phyloP scores from a whole-genome alignment of 1,140 invertebrate species.

The Drosophila melanica region DNA sequence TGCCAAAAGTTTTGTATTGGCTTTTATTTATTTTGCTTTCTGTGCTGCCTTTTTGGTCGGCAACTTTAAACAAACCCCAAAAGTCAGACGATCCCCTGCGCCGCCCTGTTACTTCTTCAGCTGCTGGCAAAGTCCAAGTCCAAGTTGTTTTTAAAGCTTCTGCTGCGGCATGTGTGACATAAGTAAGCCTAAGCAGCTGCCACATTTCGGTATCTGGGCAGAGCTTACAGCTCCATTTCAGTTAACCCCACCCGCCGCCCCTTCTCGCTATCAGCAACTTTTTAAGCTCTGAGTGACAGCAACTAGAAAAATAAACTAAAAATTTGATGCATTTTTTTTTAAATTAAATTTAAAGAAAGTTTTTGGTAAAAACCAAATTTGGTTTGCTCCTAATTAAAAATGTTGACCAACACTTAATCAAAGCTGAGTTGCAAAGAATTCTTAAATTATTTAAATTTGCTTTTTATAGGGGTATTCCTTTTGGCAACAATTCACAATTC shows the following conservation, averaged over 20 bases:
- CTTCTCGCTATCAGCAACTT: slow-evolving; percentile 5
- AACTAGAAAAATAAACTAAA: background rate
- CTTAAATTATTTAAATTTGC: too few relatives aligned
- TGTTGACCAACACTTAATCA: too few relatives aligned
- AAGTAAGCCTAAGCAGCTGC: slow-evolving; percentile 74
- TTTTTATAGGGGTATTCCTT: too few relatives aligned
- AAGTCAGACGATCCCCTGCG: slow-evolving; percentile 36
- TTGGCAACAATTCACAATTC: too few relatives aligned
- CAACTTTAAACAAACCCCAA: slow-evolving; percentile 69
- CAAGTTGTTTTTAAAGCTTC: slow-evolving; percentile 30
- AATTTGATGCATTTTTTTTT: slow-evolving; percentile 2
- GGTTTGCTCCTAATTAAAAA: background rate
- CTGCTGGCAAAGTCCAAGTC: slow-evolving; percentile 28
- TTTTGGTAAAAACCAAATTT: background rate
- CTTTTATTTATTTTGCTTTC: slow-evolving; percentile 69
- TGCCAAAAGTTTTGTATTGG: slow-evolving; percentile 67
- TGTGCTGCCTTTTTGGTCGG: slow-evolving; percentile 31
- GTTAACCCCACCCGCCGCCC: background rate
- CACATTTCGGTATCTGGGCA: slow-evolving; percentile 35
- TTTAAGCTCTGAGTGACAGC: slow-evolving; percentile 1
- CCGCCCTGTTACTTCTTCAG: too few relatives aligned
- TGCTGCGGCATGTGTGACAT: slow-evolving; percentile 64
- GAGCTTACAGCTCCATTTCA: slow-evolving; percentile 33
- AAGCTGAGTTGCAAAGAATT: too few relatives aligned
- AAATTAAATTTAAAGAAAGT: background rate